Conservation (phyloP, 2,113 vertebrate species). For the Pelecanoides urinatrix region DNA sequence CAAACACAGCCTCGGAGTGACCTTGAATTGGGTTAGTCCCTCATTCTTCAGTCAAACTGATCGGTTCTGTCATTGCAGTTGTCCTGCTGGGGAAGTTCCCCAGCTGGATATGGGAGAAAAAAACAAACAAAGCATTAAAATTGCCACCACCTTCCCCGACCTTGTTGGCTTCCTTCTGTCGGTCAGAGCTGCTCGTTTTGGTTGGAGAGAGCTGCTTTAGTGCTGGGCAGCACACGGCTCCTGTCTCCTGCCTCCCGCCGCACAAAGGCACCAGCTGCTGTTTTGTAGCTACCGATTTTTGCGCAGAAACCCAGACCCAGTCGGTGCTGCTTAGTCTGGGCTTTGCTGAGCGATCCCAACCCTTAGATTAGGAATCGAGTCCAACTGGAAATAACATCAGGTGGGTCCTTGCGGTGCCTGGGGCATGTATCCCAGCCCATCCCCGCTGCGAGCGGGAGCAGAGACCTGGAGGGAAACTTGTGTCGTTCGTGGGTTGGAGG, state of each 20-base stretch:
- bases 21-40: not conserved
- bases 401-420: not conserved
- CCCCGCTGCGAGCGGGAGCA: fast-evolving
- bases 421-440: fast-evolving
- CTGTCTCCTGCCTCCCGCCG: not conserved
- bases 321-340: not conserved
- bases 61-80: not conserved
- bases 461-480: not conserved
- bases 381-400: not conserved
- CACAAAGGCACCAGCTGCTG: not conserved
- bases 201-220: not conserved
- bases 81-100: constrained; percentile 31
- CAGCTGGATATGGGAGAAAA: not conserved
- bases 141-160: not conserved
- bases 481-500: not conserved
- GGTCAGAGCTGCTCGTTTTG: not conserved
- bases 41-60: constrained; percentile 9
- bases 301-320: not conserved
- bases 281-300: not conserved
- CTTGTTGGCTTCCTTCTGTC: not conserved
- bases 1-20: not conserved
- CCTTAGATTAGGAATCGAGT: not conserved
- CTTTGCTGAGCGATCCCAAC: not conserved
- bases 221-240: not conserved
- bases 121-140: not conserved